Evolutionary conservation across 2,888 invertebrate species (phyloP).

Genomic region (Brenthis ino): DNA sequence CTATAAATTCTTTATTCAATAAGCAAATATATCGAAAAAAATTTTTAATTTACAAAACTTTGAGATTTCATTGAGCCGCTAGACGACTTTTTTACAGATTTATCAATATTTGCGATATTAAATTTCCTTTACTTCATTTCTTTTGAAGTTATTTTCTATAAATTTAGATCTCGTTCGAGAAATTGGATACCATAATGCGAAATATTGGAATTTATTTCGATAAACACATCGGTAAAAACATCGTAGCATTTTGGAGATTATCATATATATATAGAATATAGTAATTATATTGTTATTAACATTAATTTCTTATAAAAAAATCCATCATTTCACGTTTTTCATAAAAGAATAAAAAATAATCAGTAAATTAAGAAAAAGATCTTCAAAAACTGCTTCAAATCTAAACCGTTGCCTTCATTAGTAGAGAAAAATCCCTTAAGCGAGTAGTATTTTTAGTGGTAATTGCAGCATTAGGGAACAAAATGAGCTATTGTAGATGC

Average conservation of each 20-base stretch:
- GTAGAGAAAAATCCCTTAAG: slow-evolving; percentile 67
- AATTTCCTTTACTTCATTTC: slow-evolving; percentile 11
- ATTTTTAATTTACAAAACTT: slow-evolving; percentile 36
- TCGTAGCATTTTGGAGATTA: no score
- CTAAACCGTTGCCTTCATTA: slow-evolving; percentile 66
- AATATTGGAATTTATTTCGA: background rate
- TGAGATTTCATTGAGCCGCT: slow-evolving; percentile 34
- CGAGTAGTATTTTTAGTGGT: slow-evolving; percentile 65
- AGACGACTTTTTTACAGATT: slow-evolving; percentile 1
- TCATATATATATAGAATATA: no score
- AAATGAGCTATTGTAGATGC: slow-evolving; percentile 66
- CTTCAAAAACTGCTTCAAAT: slow-evolving; percentile 23
- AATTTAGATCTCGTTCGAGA: background rate
- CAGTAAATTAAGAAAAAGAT: background rate
- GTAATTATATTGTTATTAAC: slow-evolving; percentile 22
- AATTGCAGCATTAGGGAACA: slow-evolving; percentile 72
- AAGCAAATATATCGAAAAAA: slow-evolving; percentile 40
- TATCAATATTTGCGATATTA: slow-evolving; percentile 17
- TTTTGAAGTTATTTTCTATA: background rate
- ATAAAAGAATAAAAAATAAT: background rate
- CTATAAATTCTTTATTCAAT: slow-evolving; percentile 64
- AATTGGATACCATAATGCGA: background rate
- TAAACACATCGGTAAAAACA: no score
- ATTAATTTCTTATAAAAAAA: slow-evolving; percentile 44
- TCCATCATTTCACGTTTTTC: slow-evolving; percentile 43